Evolutionary conservation across 23 tunicate species (phyloP).

Genomic region (Ciona savignyi): DNA sequence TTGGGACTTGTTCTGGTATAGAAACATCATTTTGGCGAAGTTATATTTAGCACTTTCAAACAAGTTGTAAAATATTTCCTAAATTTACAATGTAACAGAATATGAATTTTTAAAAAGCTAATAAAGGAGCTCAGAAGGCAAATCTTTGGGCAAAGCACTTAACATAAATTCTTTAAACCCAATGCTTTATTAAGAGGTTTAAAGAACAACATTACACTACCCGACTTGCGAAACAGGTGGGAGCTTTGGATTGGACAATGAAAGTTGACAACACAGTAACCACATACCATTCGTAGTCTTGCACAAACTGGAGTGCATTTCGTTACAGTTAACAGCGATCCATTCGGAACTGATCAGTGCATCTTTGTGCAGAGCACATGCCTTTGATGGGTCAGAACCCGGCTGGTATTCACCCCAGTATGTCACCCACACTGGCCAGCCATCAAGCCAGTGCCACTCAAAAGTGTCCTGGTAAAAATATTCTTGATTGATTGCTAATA

Average conservation of each 20-base stretch:
- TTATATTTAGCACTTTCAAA: no score
- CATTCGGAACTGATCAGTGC: conserved; percentile 63
- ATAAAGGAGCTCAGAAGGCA: no score
- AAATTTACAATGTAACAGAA: no score
- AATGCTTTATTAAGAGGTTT: no score
- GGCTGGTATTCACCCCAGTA: conserved; percentile 92
- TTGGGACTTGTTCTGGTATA: conserved; percentile 61
- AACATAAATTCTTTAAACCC: no score
- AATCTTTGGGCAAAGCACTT: no score
- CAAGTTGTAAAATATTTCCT: no score
- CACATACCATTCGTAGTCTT: conserved; percentile 59
- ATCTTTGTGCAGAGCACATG: conserved; percentile 63
- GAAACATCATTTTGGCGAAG: no score
- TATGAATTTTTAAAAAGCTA: no score
- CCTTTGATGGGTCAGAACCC: conserved; percentile 27
- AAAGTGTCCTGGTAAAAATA: conserved; percentile 31
- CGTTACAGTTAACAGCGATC: conserved; percentile 57
- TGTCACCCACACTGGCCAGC: conserved; percentile 91
- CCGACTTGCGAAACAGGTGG: no score
- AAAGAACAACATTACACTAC: no score
- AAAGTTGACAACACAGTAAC: background rate
- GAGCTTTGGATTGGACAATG: background rate
- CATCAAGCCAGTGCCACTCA: conserved; percentile 82
- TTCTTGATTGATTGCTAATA: no score
- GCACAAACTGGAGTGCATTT: conserved; percentile 53